These are phyloP conservation scores for Xenopus laevis DNA, from an alignment of 2,113 vertebrate species.

Conservation along the genomic window DNA sequence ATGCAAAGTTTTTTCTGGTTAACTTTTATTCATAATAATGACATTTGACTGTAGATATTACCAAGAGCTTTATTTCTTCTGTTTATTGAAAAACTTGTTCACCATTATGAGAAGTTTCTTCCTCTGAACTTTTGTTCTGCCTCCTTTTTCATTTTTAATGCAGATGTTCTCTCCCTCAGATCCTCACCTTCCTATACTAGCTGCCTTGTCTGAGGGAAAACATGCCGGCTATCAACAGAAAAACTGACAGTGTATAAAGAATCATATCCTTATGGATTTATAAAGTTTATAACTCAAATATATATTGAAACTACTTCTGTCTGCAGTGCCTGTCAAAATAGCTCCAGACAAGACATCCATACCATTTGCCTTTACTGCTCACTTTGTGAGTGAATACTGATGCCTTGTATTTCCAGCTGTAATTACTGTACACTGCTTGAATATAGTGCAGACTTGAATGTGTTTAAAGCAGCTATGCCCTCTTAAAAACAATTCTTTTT, in stretches of 20 bases:
- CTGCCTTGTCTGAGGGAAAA: neutral
- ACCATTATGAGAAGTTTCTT: neutral
- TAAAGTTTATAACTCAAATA: neutral
- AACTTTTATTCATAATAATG: too few species aligned
- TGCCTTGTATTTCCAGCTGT: neutral
- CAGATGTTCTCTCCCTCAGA: neutral
- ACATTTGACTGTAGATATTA: too few species aligned
- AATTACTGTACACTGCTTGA: neutral
- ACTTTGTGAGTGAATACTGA: conserved; percentile 1
- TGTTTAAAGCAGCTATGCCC: neutral
- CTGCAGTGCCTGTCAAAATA: neutral
- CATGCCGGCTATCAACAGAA: conserved; percentile 2
- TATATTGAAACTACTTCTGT: neutral
- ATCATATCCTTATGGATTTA: conserved; percentile 5
- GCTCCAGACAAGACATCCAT: neutral
- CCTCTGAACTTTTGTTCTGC: neutral
- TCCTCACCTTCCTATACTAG: neutral
- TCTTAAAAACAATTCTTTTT: neutral
- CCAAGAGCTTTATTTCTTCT: neutral
- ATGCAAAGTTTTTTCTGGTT: neutral
- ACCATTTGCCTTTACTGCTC: neutral
- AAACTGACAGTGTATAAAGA: conserved; percentile 1
- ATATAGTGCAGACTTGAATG: neutral
- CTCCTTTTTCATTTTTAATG: neutral
- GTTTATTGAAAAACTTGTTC: neutral